Evolutionary conservation across 2,113 vertebrate species (phyloP).

Genomic region (Oophaga pumilio): DNA sequence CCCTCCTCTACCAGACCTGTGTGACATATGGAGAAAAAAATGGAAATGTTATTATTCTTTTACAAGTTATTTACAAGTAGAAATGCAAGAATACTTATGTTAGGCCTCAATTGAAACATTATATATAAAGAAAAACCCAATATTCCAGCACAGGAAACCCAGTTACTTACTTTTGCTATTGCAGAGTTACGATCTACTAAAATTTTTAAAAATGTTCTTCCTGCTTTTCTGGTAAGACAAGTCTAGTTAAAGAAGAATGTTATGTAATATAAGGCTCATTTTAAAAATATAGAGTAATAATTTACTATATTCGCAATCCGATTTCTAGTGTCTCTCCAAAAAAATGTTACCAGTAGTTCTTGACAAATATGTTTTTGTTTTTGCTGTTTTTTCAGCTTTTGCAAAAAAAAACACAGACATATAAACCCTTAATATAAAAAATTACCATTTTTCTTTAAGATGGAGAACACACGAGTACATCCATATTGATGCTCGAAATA

Average conservation of each 20-base stretch:
- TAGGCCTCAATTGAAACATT: too few species aligned
- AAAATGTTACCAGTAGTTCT: neutral
- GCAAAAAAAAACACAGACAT: neutral
- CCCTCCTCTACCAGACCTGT: too few species aligned
- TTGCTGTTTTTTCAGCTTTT: neutral
- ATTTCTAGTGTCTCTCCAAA: neutral
- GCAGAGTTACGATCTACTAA: too few species aligned
- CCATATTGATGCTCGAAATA: conserved; percentile 32
- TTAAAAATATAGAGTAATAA: neutral
- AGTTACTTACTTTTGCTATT: too few species aligned
- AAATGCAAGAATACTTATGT: too few species aligned
- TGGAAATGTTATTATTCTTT: too few species aligned
- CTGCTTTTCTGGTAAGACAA: neutral
- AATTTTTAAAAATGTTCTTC: neutral
- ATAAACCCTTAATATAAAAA: conserved; percentile 37
- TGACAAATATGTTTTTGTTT: neutral
- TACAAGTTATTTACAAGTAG: too few species aligned
- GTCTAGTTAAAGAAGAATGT: neutral
- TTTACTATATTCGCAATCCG: neutral
- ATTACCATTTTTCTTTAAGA: conserved; percentile 25
- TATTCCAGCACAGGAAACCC: too few species aligned
- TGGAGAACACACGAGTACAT: conserved; percentile 20
- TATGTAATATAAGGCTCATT: neutral
- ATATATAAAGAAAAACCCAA: too few species aligned
- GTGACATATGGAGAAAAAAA: too few species aligned